Evolutionary conservation across 2,888 invertebrate genomes (phyloP).

Genomic region (Agonum fuliginosum): DNA sequence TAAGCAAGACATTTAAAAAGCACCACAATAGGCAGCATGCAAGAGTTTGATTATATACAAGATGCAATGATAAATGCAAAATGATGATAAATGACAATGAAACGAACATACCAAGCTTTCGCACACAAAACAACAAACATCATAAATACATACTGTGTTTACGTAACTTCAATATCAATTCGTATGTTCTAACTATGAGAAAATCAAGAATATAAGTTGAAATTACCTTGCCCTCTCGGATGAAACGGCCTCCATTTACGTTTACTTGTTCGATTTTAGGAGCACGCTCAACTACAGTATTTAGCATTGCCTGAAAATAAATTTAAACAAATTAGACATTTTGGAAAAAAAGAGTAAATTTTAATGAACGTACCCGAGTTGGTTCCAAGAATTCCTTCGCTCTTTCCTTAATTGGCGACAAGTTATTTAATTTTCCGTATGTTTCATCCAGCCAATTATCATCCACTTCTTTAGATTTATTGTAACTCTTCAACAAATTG

Average conservation of each 20-base stretch:
- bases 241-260: slow-evolving; percentile 94
- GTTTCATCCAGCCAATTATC: slow-evolving; percentile 93
- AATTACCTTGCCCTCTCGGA: slow-evolving; percentile 97
- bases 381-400: slow-evolving; percentile 86
- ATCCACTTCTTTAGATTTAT: slow-evolving; percentile 90
- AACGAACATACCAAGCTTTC: slow-evolving; percentile 57
- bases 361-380: slow-evolving; percentile 79
- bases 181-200: slow-evolving; percentile 3
- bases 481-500: slow-evolving; percentile 92
- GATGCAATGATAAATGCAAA: slow-evolving; percentile 66
- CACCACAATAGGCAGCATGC: slow-evolving; percentile 22
- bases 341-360: background rate
- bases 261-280: slow-evolving; percentile 97
- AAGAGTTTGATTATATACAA: slow-evolving; percentile 40
- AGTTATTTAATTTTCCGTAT: slow-evolving; percentile 85
- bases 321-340: background rate
- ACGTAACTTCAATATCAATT: slow-evolving; percentile 12
- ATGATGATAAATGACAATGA: slow-evolving; percentile 53
- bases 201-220: too few species aligned
- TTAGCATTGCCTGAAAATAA: slow-evolving; percentile 87
- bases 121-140: slow-evolving; percentile 59
- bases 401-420: slow-evolving; percentile 81
- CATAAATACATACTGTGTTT: slow-evolving; percentile 56
- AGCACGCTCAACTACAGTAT: slow-evolving; percentile 93
- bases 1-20: slow-evolving; percentile 50